Evolutionary conservation across 2,888 invertebrate species (phyloP).

Genomic region (Norana najaformis): DNA sequence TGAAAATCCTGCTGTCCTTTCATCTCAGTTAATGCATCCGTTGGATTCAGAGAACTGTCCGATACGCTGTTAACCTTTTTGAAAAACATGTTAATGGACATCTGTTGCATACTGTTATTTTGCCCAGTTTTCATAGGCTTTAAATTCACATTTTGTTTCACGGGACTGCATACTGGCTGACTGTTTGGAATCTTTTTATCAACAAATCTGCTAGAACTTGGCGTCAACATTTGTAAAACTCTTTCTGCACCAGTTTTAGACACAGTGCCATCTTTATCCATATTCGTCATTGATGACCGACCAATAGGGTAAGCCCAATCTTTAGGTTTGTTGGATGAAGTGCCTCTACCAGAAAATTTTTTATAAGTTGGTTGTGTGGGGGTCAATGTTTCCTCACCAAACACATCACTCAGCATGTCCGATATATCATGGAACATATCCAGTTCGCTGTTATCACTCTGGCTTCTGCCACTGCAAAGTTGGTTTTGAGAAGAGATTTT

Average conservation of each 20-base stretch:
- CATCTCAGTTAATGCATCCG: background rate
- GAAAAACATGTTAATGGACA: slow-evolving; percentile 6
- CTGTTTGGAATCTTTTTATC: background rate
- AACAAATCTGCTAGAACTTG: background rate
- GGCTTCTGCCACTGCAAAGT: background rate
- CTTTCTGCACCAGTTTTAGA: background rate
- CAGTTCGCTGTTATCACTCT: background rate
- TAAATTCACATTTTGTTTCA: background rate
- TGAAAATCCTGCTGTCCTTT: background rate
- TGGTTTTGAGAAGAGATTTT: background rate
- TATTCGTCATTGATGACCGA: background rate
- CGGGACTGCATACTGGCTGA: slow-evolving; percentile 3
- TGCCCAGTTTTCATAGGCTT: background rate
- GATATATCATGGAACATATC: background rate
- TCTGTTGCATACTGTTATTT: background rate
- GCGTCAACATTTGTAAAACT: background rate
- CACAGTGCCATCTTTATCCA: background rate
- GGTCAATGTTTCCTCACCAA: slow-evolving; percentile 1
- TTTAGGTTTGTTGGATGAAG: background rate
- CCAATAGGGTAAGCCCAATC: background rate
- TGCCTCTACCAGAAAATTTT: background rate
- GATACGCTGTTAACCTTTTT: background rate
- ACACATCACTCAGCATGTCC: slow-evolving; percentile 9
- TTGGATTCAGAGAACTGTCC: background rate
- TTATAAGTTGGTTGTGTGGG: background rate